Percentiles rank a stretch among this genome's conserved stretches.
These are phyloP conservation scores for Edolisoma coerulescens DNA, from an alignment of 2,113 vertebrate genomes.

Conservation along the genomic window DNA sequence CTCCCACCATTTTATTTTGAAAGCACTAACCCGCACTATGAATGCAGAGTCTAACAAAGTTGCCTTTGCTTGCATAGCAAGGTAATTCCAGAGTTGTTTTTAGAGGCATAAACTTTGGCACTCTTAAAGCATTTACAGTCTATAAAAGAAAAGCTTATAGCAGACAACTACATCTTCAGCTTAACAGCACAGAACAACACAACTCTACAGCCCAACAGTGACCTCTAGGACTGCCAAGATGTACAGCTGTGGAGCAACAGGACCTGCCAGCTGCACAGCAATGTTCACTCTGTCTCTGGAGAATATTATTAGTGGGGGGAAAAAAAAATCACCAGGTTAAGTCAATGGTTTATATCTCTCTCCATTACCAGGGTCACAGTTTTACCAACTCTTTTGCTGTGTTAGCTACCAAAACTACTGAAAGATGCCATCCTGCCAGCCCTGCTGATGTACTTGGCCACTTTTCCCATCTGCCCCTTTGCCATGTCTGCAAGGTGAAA, in stretches of 20 bases:
- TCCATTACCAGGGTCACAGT: not conserved
- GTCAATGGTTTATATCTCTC: not conserved
- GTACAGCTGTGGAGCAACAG: not conserved
- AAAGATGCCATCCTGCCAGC: not conserved
- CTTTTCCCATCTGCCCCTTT: not conserved
- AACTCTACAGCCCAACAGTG: not conserved
- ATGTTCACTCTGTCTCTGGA: not conserved
- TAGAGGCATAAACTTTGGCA: not conserved
- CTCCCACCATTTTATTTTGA: not conserved
- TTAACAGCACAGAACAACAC: not conserved
- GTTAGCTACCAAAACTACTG: not conserved
- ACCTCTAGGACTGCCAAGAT: not conserved
- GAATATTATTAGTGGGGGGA: not conserved
- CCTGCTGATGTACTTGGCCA: not conserved
- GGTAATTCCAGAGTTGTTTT: not conserved
- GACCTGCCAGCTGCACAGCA: not conserved
- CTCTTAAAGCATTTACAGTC: not conserved
- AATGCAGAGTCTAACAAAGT: not conserved
- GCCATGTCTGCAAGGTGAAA: not conserved
- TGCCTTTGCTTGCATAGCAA: not conserved
- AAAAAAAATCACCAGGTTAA: not conserved
- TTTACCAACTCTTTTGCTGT: not conserved
- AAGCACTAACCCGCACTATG: not conserved
- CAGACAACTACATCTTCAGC: not conserved
- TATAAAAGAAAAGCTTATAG: not conserved